phyloP scores from a whole-genome alignment of 2,797 vertebrate species.

The Antrozous pallidus region DNA sequence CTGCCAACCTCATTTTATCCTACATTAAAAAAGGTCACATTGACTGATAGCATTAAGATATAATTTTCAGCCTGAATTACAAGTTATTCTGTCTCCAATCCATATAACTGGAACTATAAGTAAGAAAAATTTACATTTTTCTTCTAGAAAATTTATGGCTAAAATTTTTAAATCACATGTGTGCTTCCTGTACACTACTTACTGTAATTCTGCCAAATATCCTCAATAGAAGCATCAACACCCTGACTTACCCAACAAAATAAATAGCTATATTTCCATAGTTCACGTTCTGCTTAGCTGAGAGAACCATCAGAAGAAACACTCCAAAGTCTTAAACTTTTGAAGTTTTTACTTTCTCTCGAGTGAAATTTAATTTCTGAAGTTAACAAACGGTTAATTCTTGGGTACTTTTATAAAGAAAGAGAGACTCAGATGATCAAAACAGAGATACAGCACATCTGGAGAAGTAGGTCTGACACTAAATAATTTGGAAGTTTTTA shows the following conservation, averaged over 20 bases:
- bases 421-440: background rate
- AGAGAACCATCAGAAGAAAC: background rate
- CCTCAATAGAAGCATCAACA: background rate
- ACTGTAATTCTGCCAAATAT: constrained; percentile 25
- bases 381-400: background rate
- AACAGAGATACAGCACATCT: background rate
- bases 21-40: background rate
- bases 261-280: background rate
- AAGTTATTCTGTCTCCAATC: background rate
- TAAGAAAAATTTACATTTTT: background rate
- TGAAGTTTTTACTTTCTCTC: background rate
- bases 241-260: background rate
- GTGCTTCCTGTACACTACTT: background rate
- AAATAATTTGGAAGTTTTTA: background rate
- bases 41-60: background rate
- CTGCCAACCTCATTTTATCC: background rate
- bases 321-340: background rate
- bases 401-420: background rate
- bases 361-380: background rate
- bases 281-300: background rate
- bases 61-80: constrained; percentile 1
- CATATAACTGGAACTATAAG: background rate
- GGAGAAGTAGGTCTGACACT: background rate
- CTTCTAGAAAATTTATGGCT: background rate
- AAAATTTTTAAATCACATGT: background rate